Evolutionary conservation across 1,140 invertebrate species (phyloP), one percentile per base, ranked within the genome.

Genomic region (Macrobrachium nipponense): DNA sequence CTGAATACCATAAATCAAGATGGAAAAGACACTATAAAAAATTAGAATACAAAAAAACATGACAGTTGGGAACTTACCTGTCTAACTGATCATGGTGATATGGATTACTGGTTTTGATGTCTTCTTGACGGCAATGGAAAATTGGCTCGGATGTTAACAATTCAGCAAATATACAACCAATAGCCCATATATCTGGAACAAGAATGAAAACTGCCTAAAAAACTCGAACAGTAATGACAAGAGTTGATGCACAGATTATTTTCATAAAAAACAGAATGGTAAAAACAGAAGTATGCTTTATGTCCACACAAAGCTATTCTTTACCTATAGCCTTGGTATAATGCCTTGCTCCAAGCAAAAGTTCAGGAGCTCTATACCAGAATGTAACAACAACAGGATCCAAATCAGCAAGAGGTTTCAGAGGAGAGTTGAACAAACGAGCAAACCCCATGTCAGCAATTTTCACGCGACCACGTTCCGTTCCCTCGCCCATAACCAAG

Each of bases 381-480:
- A 99, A 99, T 87, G 99, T 99, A 17, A 99, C 99, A 70, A 99
- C 99, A 36, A 99, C 99, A 72, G 99, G 99, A 94, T 99, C 99
- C 86, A 99, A 93, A 92, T 99, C 97, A 27, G 98, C 97, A 60
- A 99, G 92, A 2, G 99, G 98, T 92, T 99, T 99, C 27, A 99
- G 92, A 6, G 99, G 99, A 6, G 98, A 97, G 93, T 99, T 99
- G 90, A 99, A 99, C 51, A 99, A 93, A 89, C 99, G 93, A n/a
- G 99, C 98, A 93, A 99, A 99, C 15, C 99, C 99, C 98, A 99
- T 99, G 91, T 99, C 99, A 81, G 98, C 98, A 90, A 99, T 99
- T 94, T 99, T 99, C 0, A 99, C 98, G 88, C 98, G 92, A 7
- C 99, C 99, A 90, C 99, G 93, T 92, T 99, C 98, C 82, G 95